These are phyloP conservation scores for Parascotia fuliginaria DNA, from an alignment of 2,888 invertebrate genomes.

Conservation along the genomic window DNA sequence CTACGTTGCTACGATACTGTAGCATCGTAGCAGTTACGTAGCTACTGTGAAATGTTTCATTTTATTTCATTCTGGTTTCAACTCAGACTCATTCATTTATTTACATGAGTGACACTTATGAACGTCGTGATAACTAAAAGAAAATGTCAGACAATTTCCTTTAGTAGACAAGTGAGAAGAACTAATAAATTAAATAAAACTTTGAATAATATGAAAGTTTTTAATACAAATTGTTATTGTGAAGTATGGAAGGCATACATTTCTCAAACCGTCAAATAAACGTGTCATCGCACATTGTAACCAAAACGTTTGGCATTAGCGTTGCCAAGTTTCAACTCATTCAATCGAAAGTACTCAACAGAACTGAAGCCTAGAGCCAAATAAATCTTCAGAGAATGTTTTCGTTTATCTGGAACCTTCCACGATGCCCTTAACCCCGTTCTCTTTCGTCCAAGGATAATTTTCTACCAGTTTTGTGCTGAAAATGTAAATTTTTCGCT, in stretches of 20 bases:
- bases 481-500: conserved; percentile 50
- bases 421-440: conserved; percentile 32
- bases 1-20: no score
- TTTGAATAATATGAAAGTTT: no score
- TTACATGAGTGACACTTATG: no score
- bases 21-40: no score
- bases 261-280: background rate
- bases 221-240: no score
- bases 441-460: conserved; percentile 6
- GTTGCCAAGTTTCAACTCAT: background rate
- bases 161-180: no score
- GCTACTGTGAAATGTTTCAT: no score
- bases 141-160: no score
- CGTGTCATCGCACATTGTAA: background rate
- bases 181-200: no score
- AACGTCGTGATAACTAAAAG: no score
- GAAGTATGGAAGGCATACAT: background rate
- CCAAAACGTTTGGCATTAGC: background rate
- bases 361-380: conserved; percentile 58
- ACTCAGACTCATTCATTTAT: no score
- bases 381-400: conserved; percentile 67
- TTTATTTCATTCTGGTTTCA: no score
- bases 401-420: conserved; percentile 67
- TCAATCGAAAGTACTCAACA: conserved; percentile 47
- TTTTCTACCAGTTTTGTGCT: conserved; percentile 38